These are phyloP conservation scores for Hemitrygon akajei DNA, from an alignment of 2,797 vertebrate species.

Conservation along the genomic window DNA sequence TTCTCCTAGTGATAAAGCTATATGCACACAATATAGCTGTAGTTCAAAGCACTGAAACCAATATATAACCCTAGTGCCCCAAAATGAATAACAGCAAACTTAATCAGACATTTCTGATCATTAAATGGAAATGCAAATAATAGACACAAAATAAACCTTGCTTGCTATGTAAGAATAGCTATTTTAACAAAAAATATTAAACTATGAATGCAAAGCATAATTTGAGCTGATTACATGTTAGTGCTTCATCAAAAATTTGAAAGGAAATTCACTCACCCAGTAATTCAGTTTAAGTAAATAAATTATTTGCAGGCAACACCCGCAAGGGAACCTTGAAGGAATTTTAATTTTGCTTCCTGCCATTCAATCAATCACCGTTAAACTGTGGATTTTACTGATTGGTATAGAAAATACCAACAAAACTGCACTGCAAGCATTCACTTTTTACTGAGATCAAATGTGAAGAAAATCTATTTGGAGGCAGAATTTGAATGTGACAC, in stretches of 20 bases:
- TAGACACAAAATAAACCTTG: neutral
- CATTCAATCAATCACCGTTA: neutral
- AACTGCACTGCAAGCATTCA: neutral
- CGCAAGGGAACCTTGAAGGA: neutral
- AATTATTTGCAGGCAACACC: neutral
- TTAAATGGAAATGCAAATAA: neutral
- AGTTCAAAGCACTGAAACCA: neutral
- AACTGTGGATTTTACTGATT: slow-evolving; percentile 1
- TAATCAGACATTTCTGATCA: neutral
- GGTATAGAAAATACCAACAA: neutral
- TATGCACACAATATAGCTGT: neutral
- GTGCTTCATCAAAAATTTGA: neutral
- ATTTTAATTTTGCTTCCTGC: neutral
- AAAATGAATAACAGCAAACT: neutral
- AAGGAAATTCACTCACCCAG: neutral
- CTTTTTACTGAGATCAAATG: neutral
- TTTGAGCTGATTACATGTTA: neutral
- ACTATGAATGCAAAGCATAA: neutral
- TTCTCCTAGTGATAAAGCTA: neutral
- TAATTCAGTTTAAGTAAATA: neutral
- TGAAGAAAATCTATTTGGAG: neutral
- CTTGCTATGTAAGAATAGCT: neutral
- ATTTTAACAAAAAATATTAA: neutral
- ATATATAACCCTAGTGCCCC: neutral
- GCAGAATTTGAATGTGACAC: neutral